Percentiles rank a stretch among this genome's conserved stretches.
phyloP scores from a whole-genome alignment of 2,113 vertebrate genomes.

The Thamnaconus septentrionalis region DNA sequence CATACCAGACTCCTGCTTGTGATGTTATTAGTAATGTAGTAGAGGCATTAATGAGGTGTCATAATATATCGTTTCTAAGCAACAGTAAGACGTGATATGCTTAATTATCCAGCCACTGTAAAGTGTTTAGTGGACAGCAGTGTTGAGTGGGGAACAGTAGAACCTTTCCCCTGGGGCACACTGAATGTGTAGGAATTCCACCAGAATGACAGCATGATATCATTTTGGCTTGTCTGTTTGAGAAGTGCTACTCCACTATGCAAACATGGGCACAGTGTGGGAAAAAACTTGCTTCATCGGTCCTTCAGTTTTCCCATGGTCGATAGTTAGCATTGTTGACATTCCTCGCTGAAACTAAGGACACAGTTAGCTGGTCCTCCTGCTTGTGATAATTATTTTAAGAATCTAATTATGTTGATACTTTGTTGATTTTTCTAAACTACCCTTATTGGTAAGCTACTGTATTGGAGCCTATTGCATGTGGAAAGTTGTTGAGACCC shows the following conservation, averaged over 20 bases:
- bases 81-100: no score
- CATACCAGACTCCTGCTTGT: not conserved
- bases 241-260: conserved; percentile 26
- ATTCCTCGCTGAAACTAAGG: conserved; percentile 55
- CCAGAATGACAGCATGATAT: not conserved
- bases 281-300: conserved; percentile 39
- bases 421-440: not conserved
- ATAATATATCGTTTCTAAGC: no score
- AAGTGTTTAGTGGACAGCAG: no score
- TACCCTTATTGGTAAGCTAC: not conserved
- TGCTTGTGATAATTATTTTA: not conserved
- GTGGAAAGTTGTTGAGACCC: not conserved
- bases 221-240: not conserved
- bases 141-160: no score
- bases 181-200: not conserved
- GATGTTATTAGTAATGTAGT: no score
- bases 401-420: conserved; percentile 2
- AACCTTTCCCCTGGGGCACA: no score
- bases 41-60: no score
- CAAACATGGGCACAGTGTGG: conserved; percentile 41
- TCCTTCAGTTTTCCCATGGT: conserved; percentile 45
- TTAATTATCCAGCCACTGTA: no score
- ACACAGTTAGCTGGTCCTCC: not conserved
- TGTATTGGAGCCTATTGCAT: not conserved
- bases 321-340: conserved; percentile 44